These are phyloP conservation scores for Melanotaenia nigrans DNA, from an alignment of 2,797 vertebrate species.

Conservation along the genomic window DNA sequence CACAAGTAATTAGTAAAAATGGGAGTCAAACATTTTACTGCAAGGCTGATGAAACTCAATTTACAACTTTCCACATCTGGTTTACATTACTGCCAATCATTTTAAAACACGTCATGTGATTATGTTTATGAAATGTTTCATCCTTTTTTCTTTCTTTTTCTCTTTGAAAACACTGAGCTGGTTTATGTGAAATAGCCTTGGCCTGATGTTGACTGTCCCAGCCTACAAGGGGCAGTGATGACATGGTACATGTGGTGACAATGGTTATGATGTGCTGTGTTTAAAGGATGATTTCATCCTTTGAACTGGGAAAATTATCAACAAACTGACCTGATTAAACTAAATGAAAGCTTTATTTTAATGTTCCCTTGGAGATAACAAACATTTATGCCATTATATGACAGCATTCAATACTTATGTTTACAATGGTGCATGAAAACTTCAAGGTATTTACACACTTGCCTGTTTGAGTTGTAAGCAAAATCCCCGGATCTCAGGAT, in stretches of 20 bases:
- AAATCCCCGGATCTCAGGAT: neutral
- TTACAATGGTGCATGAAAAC: neutral
- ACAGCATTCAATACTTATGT: neutral
- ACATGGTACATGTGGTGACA: neutral
- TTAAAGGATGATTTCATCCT: slow-evolving; percentile 26
- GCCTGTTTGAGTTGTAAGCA: neutral
- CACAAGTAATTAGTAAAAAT: slow-evolving; percentile 9
- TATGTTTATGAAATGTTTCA: slow-evolving; percentile 30
- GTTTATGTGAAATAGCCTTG: slow-evolving; percentile 15
- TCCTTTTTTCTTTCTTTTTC: slow-evolving; percentile 8
- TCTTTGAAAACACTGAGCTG: slow-evolving; percentile 13
- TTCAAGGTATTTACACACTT: neutral
- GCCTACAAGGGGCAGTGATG: slow-evolving; percentile 10
- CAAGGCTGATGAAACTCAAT: slow-evolving; percentile 22
- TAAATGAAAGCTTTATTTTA: neutral
- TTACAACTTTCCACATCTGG: slow-evolving; percentile 56
- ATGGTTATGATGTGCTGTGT: slow-evolving; percentile 11
- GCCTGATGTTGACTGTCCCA: slow-evolving; percentile 7
- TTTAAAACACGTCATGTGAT: slow-evolving; percentile 45
- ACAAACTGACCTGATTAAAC: slow-evolving; percentile 16
- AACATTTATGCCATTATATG: neutral
- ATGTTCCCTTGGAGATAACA: neutral
- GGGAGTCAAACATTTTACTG: slow-evolving; percentile 1
- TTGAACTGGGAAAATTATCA: neutral
- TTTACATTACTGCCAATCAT: slow-evolving; percentile 42